Base-by-base conservation (phyloP, 2,113 vertebrate genomes). In the Vulpes vulpes region DNA sequence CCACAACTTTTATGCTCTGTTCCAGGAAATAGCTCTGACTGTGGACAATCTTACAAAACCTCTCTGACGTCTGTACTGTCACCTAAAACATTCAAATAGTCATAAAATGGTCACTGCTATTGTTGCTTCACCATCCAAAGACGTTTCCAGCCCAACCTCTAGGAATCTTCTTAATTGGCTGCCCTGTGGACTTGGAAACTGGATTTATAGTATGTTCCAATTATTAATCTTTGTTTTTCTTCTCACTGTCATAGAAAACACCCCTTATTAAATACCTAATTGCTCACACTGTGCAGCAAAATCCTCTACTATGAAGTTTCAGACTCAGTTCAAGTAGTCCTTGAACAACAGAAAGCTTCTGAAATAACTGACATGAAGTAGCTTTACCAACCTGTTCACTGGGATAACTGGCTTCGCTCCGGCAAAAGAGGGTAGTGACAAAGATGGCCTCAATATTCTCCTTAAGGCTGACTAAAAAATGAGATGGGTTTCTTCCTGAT, bases 101-200 rank as follows among this genome's bases (percentile, higher is more conserved):
- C 17, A 80, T 60, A 27, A 74, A 62, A 60, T 67, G 76, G 27
- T 22, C 59, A 25, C 30, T 80, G 69, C 8, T 38, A 67, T 43
- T 15, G 8, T 94, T 51, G 62, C 32, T 19, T 14, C 2, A 74
- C 73, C 57, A 35, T 32, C 25, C 55, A 84, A 71, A 82, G 51
- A 55, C 8, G 23, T 4, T 35, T 91, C 32, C 35, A 80, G 57
- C 16, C 23, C 10, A 91, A 51, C 11, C 7, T 80, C 53, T 55
- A 83, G 38, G 49, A 80, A 89, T 55, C 30, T 83, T 95, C 35
- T 86, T 62, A 32, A 93, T 11, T 95, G 73, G 74, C 11, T 92
- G 12, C 30, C 30, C 15, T 74, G 60, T 91, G 35, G 57, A 79
- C 8, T 85, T 9, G 67, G 60, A 90, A 80, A 60, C 2, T 80